A percentile compares a stretch with the other conserved stretches of the same genome.
Conservation (phyloP, 1,140 invertebrate species). For the Lordiphosa collinella region DNA sequence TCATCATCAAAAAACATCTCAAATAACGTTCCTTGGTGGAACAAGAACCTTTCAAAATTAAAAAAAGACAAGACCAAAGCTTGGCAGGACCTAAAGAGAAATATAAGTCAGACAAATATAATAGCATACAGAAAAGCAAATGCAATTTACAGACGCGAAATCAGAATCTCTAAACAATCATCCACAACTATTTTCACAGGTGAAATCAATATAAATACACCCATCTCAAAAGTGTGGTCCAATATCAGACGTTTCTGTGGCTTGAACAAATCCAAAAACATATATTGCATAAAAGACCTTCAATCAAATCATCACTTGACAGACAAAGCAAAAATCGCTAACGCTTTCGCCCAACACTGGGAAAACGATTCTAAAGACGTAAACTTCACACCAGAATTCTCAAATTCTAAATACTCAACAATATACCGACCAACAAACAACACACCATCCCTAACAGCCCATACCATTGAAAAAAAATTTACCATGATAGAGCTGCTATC, state of each 20-base stretch:
- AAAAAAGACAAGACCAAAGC: neutral
- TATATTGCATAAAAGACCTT: neutral
- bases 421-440: neutral
- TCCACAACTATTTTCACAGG: no score
- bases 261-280: conserved; percentile 1
- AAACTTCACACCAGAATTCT: neutral
- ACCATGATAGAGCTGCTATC: neutral
- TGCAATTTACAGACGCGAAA: neutral
- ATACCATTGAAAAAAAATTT: neutral
- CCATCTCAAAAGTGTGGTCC: conserved; percentile 2
- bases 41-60: neutral
- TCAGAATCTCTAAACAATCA: neutral
- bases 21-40: neutral
- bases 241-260: conserved; percentile 7
- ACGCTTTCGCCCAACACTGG: conserved; percentile 9
- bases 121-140: neutral
- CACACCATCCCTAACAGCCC: neutral
- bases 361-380: conserved; percentile 3
- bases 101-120: no score
- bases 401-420: neutral
- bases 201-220: neutral
- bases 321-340: neutral
- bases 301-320: neutral
- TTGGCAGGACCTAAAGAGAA: neutral
- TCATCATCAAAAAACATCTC: neutral